Evolutionary conservation across 2,797 vertebrate genomes (phyloP).

Genomic region (Periophthalmus magnuspinnatus): DNA sequence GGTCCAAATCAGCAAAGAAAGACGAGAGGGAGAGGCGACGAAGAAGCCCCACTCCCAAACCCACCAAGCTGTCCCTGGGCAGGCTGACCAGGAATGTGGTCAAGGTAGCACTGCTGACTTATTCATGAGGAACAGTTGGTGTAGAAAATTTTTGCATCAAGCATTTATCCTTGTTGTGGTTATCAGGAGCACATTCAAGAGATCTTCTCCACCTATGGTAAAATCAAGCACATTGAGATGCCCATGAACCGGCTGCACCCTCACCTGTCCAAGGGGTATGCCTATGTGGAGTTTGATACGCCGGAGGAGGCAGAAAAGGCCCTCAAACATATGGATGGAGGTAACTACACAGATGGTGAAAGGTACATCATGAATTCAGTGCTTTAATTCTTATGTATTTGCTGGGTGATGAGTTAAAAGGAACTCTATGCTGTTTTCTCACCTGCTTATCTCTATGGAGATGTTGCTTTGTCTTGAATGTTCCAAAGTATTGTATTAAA

Average conservation of each 20-base stretch:
- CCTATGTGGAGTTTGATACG: conserved; percentile 91
- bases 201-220: conserved; percentile 93
- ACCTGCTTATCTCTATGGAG: too few relatives aligned
- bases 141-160: neutral
- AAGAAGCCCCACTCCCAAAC: conserved; percentile 87
- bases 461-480: too few relatives aligned
- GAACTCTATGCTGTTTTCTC: too few relatives aligned
- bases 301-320: conserved; percentile 90
- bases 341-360: conserved; percentile 54
- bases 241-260: conserved; percentile 88
- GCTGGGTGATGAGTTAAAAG: too few relatives aligned
- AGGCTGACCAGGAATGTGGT: conserved; percentile 91
- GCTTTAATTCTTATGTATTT: too few relatives aligned
- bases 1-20: conserved; percentile 91
- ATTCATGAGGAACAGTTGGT: neutral
- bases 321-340: conserved; percentile 94
- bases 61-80: conserved; percentile 91
- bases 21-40: conserved; percentile 88
- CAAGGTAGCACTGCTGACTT: conserved; percentile 76
- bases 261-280: conserved; percentile 90
- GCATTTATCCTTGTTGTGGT: neutral
- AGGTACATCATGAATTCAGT: too few relatives aligned
- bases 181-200: conserved; percentile 92
- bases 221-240: conserved; percentile 96
- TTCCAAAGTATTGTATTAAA: too few relatives aligned